These are phyloP conservation scores for Lomographa bimaculata DNA, from an alignment of 2,888 invertebrate genomes.

Conservation along the genomic window DNA sequence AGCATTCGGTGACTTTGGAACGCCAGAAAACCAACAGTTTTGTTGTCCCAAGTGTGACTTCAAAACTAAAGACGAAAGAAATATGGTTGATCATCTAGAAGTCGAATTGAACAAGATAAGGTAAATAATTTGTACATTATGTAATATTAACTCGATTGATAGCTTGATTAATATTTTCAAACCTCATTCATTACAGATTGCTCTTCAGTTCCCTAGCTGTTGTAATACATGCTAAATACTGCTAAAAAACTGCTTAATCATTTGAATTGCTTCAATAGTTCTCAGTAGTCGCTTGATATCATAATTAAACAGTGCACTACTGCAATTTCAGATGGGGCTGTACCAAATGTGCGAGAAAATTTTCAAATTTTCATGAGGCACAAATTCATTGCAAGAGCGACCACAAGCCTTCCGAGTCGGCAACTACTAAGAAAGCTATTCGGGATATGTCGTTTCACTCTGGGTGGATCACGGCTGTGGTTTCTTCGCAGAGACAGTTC, in stretches of 20 bases:
- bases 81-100: slow-evolving; percentile 65
- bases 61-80: slow-evolving; percentile 44
- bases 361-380: slow-evolving; percentile 68
- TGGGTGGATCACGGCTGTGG: slow-evolving; percentile 55
- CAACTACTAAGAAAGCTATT: slow-evolving; percentile 55
- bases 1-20: slow-evolving; percentile 62
- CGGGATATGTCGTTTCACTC: slow-evolving; percentile 50
- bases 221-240: too few relatives aligned
- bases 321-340: slow-evolving; percentile 68
- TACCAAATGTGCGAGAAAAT: slow-evolving; percentile 53
- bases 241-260: too few relatives aligned
- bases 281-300: too few relatives aligned
- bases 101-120: slow-evolving; percentile 67
- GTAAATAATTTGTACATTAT: slow-evolving; percentile 38
- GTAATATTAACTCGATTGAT: not conserved
- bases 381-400: slow-evolving; percentile 64
- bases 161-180: not conserved
- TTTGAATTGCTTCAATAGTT: too few relatives aligned
- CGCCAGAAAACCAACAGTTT: slow-evolving; percentile 43
- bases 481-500: slow-evolving; percentile 48
- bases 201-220: not conserved
- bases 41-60: slow-evolving; percentile 65
- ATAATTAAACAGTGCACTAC: slow-evolving; percentile 3
- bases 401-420: slow-evolving; percentile 39
- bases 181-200: too few relatives aligned